Evolutionary conservation across 1,140 invertebrate genomes (phyloP).

Genomic region (Cyphomyrmex costatus): DNA sequence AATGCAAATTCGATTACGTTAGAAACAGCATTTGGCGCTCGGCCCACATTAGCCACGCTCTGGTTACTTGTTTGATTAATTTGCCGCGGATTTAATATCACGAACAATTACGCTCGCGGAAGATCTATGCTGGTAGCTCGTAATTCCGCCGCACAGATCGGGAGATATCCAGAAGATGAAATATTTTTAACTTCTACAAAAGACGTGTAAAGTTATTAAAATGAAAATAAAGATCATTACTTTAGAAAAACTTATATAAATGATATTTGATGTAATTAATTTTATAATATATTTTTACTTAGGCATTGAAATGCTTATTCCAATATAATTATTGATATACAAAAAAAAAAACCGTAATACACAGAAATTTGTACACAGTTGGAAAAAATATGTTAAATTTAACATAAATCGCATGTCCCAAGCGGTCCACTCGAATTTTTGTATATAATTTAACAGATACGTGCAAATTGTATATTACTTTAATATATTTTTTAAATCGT

Average conservation of each 20-base stretch:
- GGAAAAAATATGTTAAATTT: too few relatives aligned
- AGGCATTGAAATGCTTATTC: too few relatives aligned
- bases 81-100: slow-evolving; percentile 70
- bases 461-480: too few relatives aligned
- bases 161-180: background rate
- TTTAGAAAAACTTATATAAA: background rate
- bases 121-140: slow-evolving; percentile 62
- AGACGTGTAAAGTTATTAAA: background rate
- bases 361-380: too few relatives aligned
- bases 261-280: background rate
- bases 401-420: too few relatives aligned
- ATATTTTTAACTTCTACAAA: background rate
- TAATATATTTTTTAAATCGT: too few relatives aligned
- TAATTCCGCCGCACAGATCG: background rate
- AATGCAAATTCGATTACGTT: slow-evolving; percentile 79
- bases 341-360: too few relatives aligned
- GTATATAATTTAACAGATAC: too few relatives aligned
- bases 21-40: slow-evolving; percentile 75
- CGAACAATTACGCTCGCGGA: slow-evolving; percentile 49
- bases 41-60: slow-evolving; percentile 67
- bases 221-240: too few relatives aligned
- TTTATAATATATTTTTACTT: too few relatives aligned
- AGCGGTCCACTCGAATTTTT: too few relatives aligned
- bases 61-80: slow-evolving; percentile 75
- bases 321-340: too few relatives aligned